phyloP scores from a whole-genome alignment of 2,113 vertebrate species.

The Chrysemys picta region DNA sequence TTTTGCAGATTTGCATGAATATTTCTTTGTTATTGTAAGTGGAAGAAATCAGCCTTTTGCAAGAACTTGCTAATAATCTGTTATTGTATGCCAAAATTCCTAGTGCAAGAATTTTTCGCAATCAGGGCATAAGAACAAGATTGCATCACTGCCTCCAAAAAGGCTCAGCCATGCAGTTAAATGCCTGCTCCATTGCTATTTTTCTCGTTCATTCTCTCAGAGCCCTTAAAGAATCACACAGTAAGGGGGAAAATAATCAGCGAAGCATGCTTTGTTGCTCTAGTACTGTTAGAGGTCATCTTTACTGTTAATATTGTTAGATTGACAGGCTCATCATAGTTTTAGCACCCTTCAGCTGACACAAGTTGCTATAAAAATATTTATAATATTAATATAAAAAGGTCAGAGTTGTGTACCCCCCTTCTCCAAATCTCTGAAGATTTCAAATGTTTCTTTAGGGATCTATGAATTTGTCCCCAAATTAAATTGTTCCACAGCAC shows the following conservation, averaged over 20 bases:
- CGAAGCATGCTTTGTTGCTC: background rate
- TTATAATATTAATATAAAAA: background rate
- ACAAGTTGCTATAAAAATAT: background rate
- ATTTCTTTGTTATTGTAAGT: background rate
- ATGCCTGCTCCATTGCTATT: background rate
- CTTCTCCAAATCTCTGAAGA: rapidly evolving
- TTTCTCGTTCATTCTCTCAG: background rate
- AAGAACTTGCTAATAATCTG: background rate
- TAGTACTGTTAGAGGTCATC: background rate
- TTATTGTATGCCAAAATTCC: background rate
- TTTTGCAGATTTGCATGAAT: background rate
- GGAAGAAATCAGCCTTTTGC: background rate
- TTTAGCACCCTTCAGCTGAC: background rate
- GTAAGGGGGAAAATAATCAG: background rate
- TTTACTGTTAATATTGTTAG: background rate
- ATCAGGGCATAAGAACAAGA: background rate
- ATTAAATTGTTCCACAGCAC: background rate
- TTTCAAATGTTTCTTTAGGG: background rate
- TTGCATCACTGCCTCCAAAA: background rate
- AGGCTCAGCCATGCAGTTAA: background rate
- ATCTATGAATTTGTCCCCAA: background rate
- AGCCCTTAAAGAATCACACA: background rate
- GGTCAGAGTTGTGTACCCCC: background rate
- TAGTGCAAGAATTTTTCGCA: background rate
- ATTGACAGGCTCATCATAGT: background rate